Evolutionary conservation across 2,113 vertebrate genomes (phyloP), one percentile per base, ranked within the genome.

Genomic region (Nesoenas mayeri): DNA sequence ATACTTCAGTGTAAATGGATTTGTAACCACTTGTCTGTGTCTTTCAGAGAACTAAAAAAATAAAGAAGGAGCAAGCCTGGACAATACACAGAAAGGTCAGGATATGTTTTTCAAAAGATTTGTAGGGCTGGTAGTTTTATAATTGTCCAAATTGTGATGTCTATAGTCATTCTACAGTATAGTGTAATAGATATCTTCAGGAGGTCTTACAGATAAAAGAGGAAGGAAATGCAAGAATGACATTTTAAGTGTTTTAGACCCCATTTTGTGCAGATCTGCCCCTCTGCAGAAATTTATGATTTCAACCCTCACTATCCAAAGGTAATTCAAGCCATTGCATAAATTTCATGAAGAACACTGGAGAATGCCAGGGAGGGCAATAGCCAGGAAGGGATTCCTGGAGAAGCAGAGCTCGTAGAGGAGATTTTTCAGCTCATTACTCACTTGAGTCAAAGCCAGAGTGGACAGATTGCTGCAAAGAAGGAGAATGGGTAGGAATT

Each of bases 371-470:
- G 11, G n/a, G 20, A 50, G 20, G 15, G 66, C 36, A 88, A 77
- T 6, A 71, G 24, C 36, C 75, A 79, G 64, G 56, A 56, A 91
- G 84, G 78, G 12, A 84, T 84, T 90, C 42, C 69, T 71, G 48
- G 77, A 67, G 67, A 86, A 86, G 25, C 3, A 48, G 61, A 34
- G 5, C 40, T 78, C 79, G 21, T 22, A 71, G 83, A 88, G 36
- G n/a, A 73, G 32, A 88, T 89, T 92, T 96, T 71, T 93, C 60
- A 71, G 69, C 42, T 92, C 61, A 51, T 86, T 95, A 75, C n/a
- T 79, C 73, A 44, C 44, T 84, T 78, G 61, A 14, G 9, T 44
- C 24, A 9, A 94, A 88, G 80, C 72, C 83, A 93, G 56, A 88
- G 29, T 11, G 51, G 28, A 14, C 47, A 70, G 64, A 71, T 66